Base-by-base conservation (phyloP, 2,113 vertebrate genomes). In the Tragelaphus buxtoni region DNA sequence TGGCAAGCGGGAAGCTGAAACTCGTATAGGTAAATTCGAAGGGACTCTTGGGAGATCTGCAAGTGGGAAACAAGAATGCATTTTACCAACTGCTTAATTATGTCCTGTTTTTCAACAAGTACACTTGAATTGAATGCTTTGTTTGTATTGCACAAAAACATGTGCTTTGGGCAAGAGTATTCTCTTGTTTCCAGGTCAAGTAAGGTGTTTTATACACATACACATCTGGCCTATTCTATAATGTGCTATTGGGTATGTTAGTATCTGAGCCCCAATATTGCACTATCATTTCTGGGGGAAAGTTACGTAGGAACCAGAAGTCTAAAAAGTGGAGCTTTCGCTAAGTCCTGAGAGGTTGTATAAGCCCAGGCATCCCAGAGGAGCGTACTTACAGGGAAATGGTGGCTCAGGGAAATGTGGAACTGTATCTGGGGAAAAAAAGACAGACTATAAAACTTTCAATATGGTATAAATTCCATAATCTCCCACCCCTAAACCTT, bases 21-120 rank as follows among this genome's bases (percentile, higher is more conserved):
- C 97, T 97, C 98, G 96, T 98, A 98, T 98, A 98, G 98, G 89
- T 98, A 63, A 81, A 98, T 98, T 98, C 91, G 98, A 98, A 98
- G 97, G 87, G 98, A 98, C 98, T 99, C 99, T 99, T 97, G 97
- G 99, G 99, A 99, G 99, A 99, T 98, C 58, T 96, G 96, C 95
- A 98, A 98, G 97, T 94, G 95, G 95, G 95, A 96, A 97, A 97
- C 97, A 99, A 98, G 99, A 99, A 99, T 99, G 99, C 95, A 88
- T 98, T 98, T 98, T 98, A 96, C 97, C 98, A 98, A 98, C 98
- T 98, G 97, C 98, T 99, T 99, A 98, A 99, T 99, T 98, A 98
- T 96, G 98, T 90, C 97, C 97, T 97, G 90, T 92, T 97, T 98
- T 97, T 95, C 82, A 97, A 80, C 96, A 97, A 98, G 97, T 98